Evolutionary conservation across 2,797 vertebrate species (phyloP).

Genomic region (Falco berigora): DNA sequence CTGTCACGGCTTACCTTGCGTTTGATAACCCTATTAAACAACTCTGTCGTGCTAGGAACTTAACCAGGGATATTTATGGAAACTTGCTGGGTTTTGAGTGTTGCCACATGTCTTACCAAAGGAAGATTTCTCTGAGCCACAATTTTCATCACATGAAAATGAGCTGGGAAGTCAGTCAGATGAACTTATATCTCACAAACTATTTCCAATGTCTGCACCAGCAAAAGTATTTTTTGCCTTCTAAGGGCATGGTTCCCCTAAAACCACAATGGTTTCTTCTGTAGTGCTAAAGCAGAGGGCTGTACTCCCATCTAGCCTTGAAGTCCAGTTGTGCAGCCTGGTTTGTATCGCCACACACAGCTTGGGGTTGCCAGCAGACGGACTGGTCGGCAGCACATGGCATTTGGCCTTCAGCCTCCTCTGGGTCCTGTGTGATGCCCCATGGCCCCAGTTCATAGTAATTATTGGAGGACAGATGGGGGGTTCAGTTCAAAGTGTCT

Average conservation of each 20-base stretch:
- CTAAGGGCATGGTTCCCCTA: background rate
- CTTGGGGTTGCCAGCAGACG: background rate
- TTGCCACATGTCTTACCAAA: background rate
- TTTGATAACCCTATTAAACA: background rate
- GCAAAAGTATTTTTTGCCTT: background rate
- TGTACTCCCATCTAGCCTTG: background rate
- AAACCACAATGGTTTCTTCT: background rate
- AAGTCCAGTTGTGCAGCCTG: accelerated
- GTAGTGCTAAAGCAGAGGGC: background rate
- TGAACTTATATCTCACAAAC: background rate
- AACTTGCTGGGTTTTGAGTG: background rate
- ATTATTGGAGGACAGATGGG: background rate
- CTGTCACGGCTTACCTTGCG: background rate
- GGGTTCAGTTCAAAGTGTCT: background rate
- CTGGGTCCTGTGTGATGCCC: background rate
- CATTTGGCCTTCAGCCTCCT: conserved; percentile 3
- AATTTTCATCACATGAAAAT: background rate
- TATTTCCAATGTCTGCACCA: background rate
- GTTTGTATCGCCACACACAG: background rate
- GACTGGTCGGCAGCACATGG: background rate
- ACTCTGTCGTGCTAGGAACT: background rate
- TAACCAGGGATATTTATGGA: background rate
- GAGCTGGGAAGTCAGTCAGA: background rate
- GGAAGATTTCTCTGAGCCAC: background rate
- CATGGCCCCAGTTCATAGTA: background rate